phyloP scores from a whole-genome alignment of 35 echinoderm and acorn worm genomes.

The Ophiothrix spiculata region DNA sequence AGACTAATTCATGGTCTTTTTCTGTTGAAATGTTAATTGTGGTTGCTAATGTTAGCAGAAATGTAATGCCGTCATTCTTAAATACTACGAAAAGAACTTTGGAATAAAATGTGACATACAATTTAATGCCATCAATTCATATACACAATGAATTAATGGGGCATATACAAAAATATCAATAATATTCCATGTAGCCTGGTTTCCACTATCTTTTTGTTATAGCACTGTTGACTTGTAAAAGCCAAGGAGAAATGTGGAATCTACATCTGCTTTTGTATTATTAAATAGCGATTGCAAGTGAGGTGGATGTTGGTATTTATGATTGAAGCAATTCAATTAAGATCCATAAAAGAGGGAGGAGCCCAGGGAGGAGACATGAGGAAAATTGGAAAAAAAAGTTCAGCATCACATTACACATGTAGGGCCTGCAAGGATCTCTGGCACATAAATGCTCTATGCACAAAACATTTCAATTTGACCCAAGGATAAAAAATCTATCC shows the following conservation, averaged over 20 bases:
- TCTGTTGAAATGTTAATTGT: no score
- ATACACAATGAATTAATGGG: neutral
- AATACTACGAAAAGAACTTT: no score
- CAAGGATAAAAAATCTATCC: no score
- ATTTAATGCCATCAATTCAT: constrained; percentile 12
- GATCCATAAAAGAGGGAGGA: constrained; percentile 1
- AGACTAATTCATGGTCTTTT: no score
- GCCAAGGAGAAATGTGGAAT: neutral
- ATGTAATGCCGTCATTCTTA: no score
- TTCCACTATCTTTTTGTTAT: neutral
- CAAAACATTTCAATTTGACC: no score
- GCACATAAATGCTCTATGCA: no score
- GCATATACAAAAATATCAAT: constrained; percentile 1
- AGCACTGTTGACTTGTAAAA: neutral
- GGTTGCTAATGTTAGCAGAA: no score
- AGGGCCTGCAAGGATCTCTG: no score
- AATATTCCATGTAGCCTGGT: neutral
- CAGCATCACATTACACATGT: no score
- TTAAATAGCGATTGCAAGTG: neutral
- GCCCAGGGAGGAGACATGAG: no score
- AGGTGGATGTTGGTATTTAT: neutral
- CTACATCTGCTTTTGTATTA: neutral
- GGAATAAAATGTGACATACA: neutral
- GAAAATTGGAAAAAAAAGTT: no score
- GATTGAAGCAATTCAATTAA: neutral